Evolutionary conservation across 2,797 vertebrate genomes (phyloP), one percentile per base, ranked within the genome.

Genomic region (Hoplostethus mediterraneus): DNA sequence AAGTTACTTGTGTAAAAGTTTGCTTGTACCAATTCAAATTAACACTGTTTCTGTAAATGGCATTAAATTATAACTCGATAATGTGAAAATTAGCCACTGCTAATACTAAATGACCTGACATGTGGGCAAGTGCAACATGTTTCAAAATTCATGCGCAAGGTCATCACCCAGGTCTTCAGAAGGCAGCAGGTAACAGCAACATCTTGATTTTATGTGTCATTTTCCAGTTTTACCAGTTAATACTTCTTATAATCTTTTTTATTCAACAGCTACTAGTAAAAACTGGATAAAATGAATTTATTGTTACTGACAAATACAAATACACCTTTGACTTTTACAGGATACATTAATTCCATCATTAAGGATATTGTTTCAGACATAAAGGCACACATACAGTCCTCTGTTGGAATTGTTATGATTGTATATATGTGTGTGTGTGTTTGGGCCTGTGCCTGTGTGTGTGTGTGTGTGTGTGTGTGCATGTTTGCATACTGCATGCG

Each of bases 11-110:
- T 12, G 40, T 11, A 28, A 72, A 58, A 49, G 33, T 17, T 60
- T 70, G 52, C n/a, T 60, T 67, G 58, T 40, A 61, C 44, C 54
- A 80, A 77, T 73, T 33, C 38, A 54, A 72, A 74, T 77, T 30
- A 80, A 59, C 53, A 51, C 53, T 47, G 44, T 42, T 52, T 57
- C 44, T 62, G 51, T 48, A 71, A 61, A 67, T 76, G 13, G 54
- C 55, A n/a, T 12, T 80, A 64, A 71, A 47, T 71, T 77, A 76
- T 2, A 28, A 28, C 2, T 28, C 28, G 28, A 65, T 76, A 73
- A 75, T 79, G 52, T 21, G 25, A 42, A 65, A 73, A 77, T 64
- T 54, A 67, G 67, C 45, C 54, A 75, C 16, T 21, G 17, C 53
- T 61, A 56, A 52, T 45, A 52, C 16, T 58, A 58, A 68, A 30